A percentile compares a stretch with the other conserved stretches of the same genome.
phyloP scores from a whole-genome alignment of 2,888 invertebrate genomes.

The Merodon equestris region DNA sequence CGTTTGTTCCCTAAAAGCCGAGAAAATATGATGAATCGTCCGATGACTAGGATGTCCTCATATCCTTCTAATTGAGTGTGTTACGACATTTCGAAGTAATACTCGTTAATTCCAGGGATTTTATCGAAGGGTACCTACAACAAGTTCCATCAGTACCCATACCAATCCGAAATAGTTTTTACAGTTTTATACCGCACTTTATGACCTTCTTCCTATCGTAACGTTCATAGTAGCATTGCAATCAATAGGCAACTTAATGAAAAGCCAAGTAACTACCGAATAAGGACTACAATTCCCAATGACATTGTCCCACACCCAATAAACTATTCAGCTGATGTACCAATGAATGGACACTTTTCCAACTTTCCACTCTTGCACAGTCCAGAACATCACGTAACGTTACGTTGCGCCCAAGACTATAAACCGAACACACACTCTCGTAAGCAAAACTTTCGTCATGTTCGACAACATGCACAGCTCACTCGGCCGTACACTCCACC shows the following conservation, averaged over 20 bases:
- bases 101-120: no score
- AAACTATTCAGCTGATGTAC: constrained; percentile 46
- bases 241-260: constrained; percentile 34
- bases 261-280: constrained; percentile 14
- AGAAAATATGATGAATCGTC: no score
- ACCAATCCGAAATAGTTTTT: not conserved
- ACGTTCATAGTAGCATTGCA: not conserved
- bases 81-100: no score
- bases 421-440: not conserved
- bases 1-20: no score
- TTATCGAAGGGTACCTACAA: no score
- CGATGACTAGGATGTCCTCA: no score
- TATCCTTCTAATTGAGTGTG: no score
- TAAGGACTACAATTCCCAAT: constrained; percentile 41
- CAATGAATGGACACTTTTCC: constrained; percentile 25
- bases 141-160: no score
- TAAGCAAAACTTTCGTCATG: constrained; percentile 42
- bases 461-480: constrained; percentile 46
- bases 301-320: constrained; percentile 35
- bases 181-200: constrained; percentile 7
- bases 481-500: not conserved
- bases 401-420: constrained; percentile 23
- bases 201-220: not conserved
- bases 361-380: not conserved
- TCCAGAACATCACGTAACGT: constrained; percentile 1